Evolutionary conservation across 2,113 vertebrate species (phyloP).

Genomic region (Pseudolaguvia tuberculata): DNA sequence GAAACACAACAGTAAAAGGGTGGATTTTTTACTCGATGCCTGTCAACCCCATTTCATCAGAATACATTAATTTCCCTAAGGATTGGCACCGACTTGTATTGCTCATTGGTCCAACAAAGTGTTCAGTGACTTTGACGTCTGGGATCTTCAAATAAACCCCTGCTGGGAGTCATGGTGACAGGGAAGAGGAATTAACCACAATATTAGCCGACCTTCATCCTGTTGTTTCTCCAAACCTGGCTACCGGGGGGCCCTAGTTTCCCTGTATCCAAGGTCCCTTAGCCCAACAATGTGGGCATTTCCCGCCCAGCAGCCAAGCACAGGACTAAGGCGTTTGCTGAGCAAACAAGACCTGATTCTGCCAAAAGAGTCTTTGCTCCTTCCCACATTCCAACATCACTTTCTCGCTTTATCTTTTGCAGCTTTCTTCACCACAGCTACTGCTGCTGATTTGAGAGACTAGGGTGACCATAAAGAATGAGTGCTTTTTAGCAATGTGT

Average conservation of each 20-base stretch:
- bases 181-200: constrained; percentile 87
- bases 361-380: constrained; percentile 63
- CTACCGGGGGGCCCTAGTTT: constrained; percentile 76
- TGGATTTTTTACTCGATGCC: constrained; percentile 44
- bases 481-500: constrained; percentile 25
- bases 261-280: constrained; percentile 93
- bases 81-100: constrained; percentile 76
- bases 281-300: constrained; percentile 90
- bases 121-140: constrained; percentile 82
- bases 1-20: constrained; percentile 41
- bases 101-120: constrained; percentile 81
- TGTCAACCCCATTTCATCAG: constrained; percentile 65
- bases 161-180: constrained; percentile 94
- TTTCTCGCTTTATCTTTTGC: constrained; percentile 57
- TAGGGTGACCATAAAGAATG: constrained; percentile 12
- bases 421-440: constrained; percentile 53
- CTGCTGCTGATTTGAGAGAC: constrained; percentile 38
- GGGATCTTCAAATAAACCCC: constrained; percentile 99
- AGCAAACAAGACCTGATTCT: constrained; percentile 85
- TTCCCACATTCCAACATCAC: constrained; percentile 71
- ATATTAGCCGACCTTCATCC: constrained; percentile 97
- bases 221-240: constrained; percentile 88
- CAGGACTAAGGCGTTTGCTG: constrained; percentile 80
- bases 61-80: constrained; percentile 90
- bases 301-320: constrained; percentile 81